Evolutionary conservation across 2,888 invertebrate genomes (phyloP), one percentile per base, ranked within the genome.

Genomic region (Sepioteuthis lessoniana): DNA sequence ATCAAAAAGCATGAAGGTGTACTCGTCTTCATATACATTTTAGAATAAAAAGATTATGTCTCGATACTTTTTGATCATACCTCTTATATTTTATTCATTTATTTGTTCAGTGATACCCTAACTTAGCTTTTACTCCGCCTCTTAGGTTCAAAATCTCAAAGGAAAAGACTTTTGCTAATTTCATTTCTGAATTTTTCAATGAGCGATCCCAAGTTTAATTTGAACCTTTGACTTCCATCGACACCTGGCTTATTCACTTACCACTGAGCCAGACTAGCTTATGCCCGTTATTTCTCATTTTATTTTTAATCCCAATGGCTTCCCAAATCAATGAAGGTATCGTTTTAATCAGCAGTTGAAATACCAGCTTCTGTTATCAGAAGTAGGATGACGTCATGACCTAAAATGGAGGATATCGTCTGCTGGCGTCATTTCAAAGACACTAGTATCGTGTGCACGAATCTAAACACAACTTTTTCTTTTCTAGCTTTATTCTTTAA

Each of bases 331-430:
- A 76, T 76, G n/a, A 76, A 76, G 35, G n/a, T 76, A 76, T 76
- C 76, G n/a, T 76, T 76, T 76, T 76, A 76, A 76, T 76, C 76
- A 76, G 76, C 76, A 76, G 76, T n/a, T 76, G 76, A 76, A 76
- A 76, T 35, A 76, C 76, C 76, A 76, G 76, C n/a, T 35, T 76
- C 76, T 76, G n/a, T 76, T 76, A 76, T 76, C 76, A 76, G 76
- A 76, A 76, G n/a, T n/a, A 76, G 3, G n/a, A 76, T 76, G 76
- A 76, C 76, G 76, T 76, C n/a, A 76, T 76, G 76, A 76, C 76
- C 76, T 76, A 76, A 76, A 76, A 76, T 76, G 76, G 76, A 16
- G 76, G 76, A 76, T n/a, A 16, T 76, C n/a, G 76, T 76, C 76
- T 76, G 76, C 35, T 76, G n/a, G n/a, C 76, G 76, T 76, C 76